phyloP scores from a whole-genome alignment of 2,113 vertebrate genomes.

The Limanda limanda region DNA sequence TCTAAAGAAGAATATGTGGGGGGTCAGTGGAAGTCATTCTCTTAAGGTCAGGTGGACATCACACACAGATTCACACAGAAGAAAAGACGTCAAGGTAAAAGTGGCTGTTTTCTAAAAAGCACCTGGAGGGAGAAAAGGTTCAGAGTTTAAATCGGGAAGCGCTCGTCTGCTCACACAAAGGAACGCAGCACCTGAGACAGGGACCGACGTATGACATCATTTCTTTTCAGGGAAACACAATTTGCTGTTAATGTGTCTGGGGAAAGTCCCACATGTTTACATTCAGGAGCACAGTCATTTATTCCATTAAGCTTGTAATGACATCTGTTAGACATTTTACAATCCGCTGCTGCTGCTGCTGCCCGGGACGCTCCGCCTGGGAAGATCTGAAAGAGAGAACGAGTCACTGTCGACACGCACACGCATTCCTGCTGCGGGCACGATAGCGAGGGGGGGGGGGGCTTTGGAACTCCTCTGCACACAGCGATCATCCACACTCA shows the following conservation, averaged over 20 bases:
- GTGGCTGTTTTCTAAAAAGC: neutral
- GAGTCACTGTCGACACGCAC: constrained; percentile 21
- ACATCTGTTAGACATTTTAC: constrained; percentile 60
- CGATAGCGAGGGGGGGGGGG: neutral
- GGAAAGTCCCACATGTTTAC: constrained; percentile 49
- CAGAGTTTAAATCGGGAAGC: constrained; percentile 8
- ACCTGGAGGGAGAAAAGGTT: constrained; percentile 51
- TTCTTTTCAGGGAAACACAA: constrained; percentile 3
- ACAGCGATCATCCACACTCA: neutral
- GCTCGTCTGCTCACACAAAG: neutral
- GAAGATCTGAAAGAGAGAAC: constrained; percentile 64
- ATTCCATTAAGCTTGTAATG: constrained; percentile 33
- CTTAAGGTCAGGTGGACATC: constrained; percentile 16
- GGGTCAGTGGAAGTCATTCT: constrained; percentile 71
- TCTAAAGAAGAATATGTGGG: constrained; percentile 82
- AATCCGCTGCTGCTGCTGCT: constrained; percentile 32
- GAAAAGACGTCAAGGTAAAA: neutral
- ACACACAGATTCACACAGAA: constrained; percentile 48
- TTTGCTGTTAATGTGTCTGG: constrained; percentile 32
- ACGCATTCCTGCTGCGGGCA: neutral
- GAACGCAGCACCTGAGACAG: constrained; percentile 27
- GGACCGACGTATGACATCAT: neutral
- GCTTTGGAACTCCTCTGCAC: neutral
- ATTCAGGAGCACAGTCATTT: constrained; percentile 43
- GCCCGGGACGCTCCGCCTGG: constrained; percentile 22